Evolutionary conservation across 2,113 vertebrate species (phyloP), one percentile per base, ranked within the genome.

Genomic region (Gobiocypris rarus): DNA sequence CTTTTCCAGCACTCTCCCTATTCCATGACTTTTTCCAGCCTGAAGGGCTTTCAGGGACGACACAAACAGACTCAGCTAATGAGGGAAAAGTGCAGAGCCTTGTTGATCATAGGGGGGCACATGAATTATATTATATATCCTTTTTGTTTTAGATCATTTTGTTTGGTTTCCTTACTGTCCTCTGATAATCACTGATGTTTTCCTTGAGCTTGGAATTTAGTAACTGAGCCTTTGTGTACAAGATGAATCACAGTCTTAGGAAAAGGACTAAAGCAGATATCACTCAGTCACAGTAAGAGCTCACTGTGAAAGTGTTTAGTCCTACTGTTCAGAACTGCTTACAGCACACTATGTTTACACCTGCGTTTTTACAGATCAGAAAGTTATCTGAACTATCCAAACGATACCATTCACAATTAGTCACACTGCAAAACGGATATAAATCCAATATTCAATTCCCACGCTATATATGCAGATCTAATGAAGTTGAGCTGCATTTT

Each of bases 21-120:
- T 77, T 45, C 71, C 38, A 14, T 31, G 70, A 19, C 19, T 69
- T 63, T 84, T 69, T 67, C 69, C 79, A 82, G 34, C 28, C 75
- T 56, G 43, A 43, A 61, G 28, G 26, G 19, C 28, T 81, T 77
- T 77, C 50, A 52, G 52, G 54, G 63, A 81, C 10, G 19, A 81
- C 48, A 17, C 17, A 38, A 54, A 38, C 61, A 81, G 45, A 50
- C 79, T 54, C 11, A 54, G 31, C 78, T 81, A 81, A 81, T 69
- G 63, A 81, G 26, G 78, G 31, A 79, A 65, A 65, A 65, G 38
- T 5, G 77, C 58, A 48, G 4, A 15, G 58, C 58, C 45, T 52
- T 54, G 79, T n/a, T 69, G 43, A 54, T 54, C 78, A 69, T n/a
- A 17, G 61, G 41, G 28, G 26, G 43, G 3, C 17, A 19, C 10